Evolutionary conservation across 1,140 invertebrate species (phyloP).

Genomic region (Drosophila bifasciata): DNA sequence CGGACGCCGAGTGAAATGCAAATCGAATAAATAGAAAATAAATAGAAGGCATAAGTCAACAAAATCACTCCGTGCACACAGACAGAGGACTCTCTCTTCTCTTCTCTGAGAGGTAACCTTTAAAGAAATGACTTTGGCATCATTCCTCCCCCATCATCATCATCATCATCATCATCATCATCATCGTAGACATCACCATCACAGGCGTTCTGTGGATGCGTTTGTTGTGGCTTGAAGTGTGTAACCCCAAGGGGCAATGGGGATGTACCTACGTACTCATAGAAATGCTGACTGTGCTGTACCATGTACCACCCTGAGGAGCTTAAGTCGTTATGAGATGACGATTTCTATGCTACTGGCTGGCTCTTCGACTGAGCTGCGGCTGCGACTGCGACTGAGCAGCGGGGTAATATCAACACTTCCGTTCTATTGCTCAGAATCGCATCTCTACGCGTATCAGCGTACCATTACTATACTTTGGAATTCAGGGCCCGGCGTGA

Average conservation of each 20-base stretch:
- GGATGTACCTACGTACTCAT: slow-evolving; percentile 12
- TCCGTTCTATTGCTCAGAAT: slow-evolving; percentile 48
- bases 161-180: slow-evolving; percentile 35
- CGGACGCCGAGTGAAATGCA: slow-evolving; percentile 68
- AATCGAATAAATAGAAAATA: slow-evolving; percentile 82
- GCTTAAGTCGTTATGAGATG: slow-evolving; percentile 79
- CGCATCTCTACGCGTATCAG: neutral
- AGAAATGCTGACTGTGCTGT: slow-evolving; percentile 67
- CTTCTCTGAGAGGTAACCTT: slow-evolving; percentile 33
- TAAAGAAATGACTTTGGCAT: slow-evolving; percentile 55
- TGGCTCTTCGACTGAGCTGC: slow-evolving; percentile 17
- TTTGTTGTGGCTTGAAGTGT: slow-evolving; percentile 49
- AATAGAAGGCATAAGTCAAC: slow-evolving; percentile 69
- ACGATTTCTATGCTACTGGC: slow-evolving; percentile 49
- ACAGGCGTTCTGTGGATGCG: slow-evolving; percentile 34
- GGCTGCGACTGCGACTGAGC: slow-evolving; percentile 34
- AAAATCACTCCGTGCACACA: slow-evolving; percentile 47
- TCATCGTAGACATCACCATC: neutral
- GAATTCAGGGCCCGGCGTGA: slow-evolving; percentile 60
- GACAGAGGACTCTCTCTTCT: slow-evolving; percentile 1
- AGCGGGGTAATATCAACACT: slow-evolving; percentile 71
- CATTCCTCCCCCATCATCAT: slow-evolving; percentile 41
- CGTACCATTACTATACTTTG: slow-evolving; percentile 44
- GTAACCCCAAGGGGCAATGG: slow-evolving; percentile 51
- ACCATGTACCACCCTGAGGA: slow-evolving; percentile 65